Percentiles rank a stretch among this genome's conserved stretches.
These are phyloP conservation scores for Thelaira solivaga DNA, from an alignment of 2,888 invertebrate genomes.

Conservation along the genomic window DNA sequence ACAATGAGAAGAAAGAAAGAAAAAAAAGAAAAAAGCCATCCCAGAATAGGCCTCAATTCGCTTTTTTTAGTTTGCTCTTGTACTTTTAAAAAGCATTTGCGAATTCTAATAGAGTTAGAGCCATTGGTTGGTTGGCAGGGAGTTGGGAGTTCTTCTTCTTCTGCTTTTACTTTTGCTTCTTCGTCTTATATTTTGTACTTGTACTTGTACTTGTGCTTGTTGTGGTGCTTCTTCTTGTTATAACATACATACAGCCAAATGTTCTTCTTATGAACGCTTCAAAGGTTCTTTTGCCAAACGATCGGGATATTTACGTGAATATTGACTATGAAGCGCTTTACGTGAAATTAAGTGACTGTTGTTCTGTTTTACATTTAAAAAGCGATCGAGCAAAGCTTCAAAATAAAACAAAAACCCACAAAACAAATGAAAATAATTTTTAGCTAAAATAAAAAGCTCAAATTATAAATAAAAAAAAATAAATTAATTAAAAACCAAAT, in stretches of 20 bases:
- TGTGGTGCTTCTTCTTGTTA: background rate
- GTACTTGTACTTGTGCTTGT: background rate
- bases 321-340: constrained; percentile 60
- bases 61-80: constrained; percentile 58
- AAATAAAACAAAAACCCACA: background rate
- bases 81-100: constrained; percentile 48
- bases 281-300: constrained; percentile 62
- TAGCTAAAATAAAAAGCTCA: background rate
- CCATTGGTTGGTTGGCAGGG: constrained; percentile 56
- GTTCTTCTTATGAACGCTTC: constrained; percentile 59
- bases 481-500: no score
- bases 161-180: constrained; percentile 5
- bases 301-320: constrained; percentile 62
- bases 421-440: background rate
- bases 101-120: constrained; percentile 57
- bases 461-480: background rate
- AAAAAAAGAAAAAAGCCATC: constrained; percentile 51
- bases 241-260: constrained; percentile 39
- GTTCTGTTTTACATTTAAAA: background rate
- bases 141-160: constrained; percentile 55
- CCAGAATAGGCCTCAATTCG: constrained; percentile 62
- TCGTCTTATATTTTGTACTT: background rate
- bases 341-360: constrained; percentile 37
- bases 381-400: background rate
- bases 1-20: constrained; percentile 22